Evolutionary conservation across 2,113 vertebrate genomes (phyloP).

Genomic region (Hyla sarda): DNA sequence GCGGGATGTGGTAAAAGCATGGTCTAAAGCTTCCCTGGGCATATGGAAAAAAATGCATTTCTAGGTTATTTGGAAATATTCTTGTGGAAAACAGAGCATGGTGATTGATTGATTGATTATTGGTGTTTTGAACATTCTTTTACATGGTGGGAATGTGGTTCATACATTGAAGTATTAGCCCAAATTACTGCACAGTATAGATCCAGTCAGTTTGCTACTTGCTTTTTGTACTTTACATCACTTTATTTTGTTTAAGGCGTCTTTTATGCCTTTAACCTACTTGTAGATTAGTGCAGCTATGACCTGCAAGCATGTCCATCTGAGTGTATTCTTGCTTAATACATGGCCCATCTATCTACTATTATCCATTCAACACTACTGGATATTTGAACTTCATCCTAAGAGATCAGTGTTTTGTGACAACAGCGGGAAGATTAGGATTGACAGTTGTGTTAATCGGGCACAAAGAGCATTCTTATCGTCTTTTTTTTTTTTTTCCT

Average conservation of each 20-base stretch:
- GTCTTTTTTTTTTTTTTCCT: conserved; percentile 10
- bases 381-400: conserved; percentile 23
- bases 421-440: conserved; percentile 14
- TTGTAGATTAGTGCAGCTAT: neutral
- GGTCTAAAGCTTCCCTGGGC: no score
- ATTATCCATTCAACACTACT: neutral
- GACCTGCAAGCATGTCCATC: neutral
- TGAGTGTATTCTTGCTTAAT: neutral
- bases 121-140: neutral
- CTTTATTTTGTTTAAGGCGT: neutral
- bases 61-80: neutral
- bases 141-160: no score
- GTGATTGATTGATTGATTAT: neutral
- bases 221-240: neutral
- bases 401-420: neutral
- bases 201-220: no score
- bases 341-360: neutral
- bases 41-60: neutral
- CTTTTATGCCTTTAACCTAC: neutral
- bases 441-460: conserved; percentile 8
- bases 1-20: no score
- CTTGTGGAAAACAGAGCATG: neutral
- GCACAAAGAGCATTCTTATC: conserved; percentile 5
- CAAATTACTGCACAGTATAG: no score
- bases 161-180: no score